Base-by-base conservation (phyloP, 2,113 vertebrate genomes). In the Halcyon senegalensis region DNA sequence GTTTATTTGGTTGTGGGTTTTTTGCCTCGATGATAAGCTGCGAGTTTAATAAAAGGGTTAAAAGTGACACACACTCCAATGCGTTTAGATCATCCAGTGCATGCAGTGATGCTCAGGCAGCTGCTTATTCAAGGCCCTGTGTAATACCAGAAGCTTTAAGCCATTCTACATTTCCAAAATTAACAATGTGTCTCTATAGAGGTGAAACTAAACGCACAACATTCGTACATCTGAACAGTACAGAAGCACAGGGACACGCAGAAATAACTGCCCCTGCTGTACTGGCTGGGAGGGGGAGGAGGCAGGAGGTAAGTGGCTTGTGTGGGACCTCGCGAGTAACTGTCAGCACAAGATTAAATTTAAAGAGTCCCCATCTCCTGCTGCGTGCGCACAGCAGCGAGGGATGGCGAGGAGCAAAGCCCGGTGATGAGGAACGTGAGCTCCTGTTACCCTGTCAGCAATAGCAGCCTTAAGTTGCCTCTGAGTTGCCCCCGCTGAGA, bases 321-420 rank as follows among this genome's bases (percentile, higher is more conserved):
- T 9, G 16, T 3, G 9, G 16, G 10, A 28, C 5, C 43, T 3
- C 3, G 0, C 2, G 2, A 66, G 37, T 10, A 35, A 19, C 30
- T 1, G 1, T 9, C 19, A n/a, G 43, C 41, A 35, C 20, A 66
- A 12, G 60, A 41, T 41, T 13, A 50, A 59, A 48, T 8, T 12
- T 16, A 13, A 27, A 48, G 33, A 33, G 16, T 13, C 18, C 39
- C 31, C 0, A 0, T 24, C 33, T 44, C 58, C 48, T 30, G 15
- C 69, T 70, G 73, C 0, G 0, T 23, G 2, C 0, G 0, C 18
- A 5, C 1, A 12, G 64, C 39, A 5, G 3, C 0, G 8, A 15
- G 33, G 30, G 39, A n/a, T 13, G 11, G 41, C 13, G 20, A 3
- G 1, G 14, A 84, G 10, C 2, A 6, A 4, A 5, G 43, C 5